A percentile compares a stretch with the other conserved stretches of the same genome.
phyloP scores from a whole-genome alignment of 2,797 vertebrate genomes.

The Cossypha heuglini region DNA sequence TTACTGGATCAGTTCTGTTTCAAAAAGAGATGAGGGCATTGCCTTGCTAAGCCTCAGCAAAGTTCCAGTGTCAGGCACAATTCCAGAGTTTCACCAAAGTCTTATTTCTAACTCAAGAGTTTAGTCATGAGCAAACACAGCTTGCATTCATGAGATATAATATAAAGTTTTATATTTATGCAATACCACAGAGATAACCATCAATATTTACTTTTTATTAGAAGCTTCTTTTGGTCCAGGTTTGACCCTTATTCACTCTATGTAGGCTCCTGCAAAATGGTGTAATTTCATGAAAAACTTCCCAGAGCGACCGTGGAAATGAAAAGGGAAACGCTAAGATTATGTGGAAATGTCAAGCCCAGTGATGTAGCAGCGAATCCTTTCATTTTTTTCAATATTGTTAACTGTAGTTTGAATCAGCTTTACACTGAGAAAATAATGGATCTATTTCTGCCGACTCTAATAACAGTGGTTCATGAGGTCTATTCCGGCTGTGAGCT shows the following conservation, averaged over 20 bases:
- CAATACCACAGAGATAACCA: neutral
- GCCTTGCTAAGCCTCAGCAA: neutral
- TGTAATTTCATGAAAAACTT: neutral
- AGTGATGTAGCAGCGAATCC: neutral
- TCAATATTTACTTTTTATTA: neutral
- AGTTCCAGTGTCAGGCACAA: neutral
- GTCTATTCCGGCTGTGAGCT: neutral
- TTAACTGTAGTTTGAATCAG: constrained; percentile 29
- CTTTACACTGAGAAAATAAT: constrained; percentile 47
- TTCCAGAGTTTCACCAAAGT: neutral
- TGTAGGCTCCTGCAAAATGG: neutral
- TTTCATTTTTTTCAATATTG: constrained; percentile 17
- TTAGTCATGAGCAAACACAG: neutral
- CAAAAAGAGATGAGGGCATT: neutral
- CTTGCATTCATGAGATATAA: neutral
- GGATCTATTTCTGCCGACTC: neutral
- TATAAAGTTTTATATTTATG: neutral
- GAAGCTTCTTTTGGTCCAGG: neutral
- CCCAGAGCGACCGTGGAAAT: neutral
- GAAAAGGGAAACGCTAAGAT: neutral
- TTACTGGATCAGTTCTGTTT: neutral
- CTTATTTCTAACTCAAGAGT: neutral
- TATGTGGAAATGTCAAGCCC: constrained; percentile 46
- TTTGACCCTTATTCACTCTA: neutral
- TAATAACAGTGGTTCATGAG: constrained; percentile 29